Evolutionary conservation across 1,140 invertebrate genomes (phyloP).

Genomic region (Neotoxoptera formosana): DNA sequence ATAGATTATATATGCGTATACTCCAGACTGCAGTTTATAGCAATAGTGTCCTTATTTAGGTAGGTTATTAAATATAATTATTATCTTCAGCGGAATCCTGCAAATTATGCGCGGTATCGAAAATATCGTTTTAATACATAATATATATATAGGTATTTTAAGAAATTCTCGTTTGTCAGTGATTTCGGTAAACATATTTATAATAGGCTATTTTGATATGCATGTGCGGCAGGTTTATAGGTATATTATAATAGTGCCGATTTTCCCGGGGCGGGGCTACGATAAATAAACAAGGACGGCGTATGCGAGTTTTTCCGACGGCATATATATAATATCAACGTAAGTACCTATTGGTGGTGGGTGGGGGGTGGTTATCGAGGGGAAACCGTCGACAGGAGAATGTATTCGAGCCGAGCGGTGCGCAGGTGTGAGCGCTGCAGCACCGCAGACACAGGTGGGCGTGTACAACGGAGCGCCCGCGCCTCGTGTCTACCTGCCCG

Average conservation of each 20-base stretch:
- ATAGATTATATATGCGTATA: neutral
- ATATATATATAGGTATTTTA: too few species aligned
- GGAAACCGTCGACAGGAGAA: neutral
- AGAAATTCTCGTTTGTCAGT: neutral
- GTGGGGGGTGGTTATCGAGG: neutral
- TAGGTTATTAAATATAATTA: too few species aligned
- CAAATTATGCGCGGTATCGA: too few species aligned
- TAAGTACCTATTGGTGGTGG: neutral
- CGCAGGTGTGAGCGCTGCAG: conserved; percentile 46
- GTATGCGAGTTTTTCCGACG: neutral
- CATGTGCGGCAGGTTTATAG: neutral
- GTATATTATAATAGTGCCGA: neutral
- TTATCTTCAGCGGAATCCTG: too few species aligned
- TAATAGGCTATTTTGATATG: neutral
- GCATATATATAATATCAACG: neutral
- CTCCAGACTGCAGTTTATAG: too few species aligned
- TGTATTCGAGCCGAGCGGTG: conserved; percentile 42
- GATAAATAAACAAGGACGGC: neutral
- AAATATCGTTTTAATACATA: too few species aligned
- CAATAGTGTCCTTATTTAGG: too few species aligned
- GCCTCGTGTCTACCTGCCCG: neutral
- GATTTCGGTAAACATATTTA: neutral
- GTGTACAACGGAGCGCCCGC: conserved; percentile 28
- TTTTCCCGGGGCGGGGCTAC: neutral
- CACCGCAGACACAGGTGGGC: conserved; percentile 26